Percentiles rank a stretch among this genome's conserved stretches.
These are phyloP conservation scores for Pseudococcus viburni DNA, from an alignment of 2,888 invertebrate genomes.

Conservation along the genomic window DNA sequence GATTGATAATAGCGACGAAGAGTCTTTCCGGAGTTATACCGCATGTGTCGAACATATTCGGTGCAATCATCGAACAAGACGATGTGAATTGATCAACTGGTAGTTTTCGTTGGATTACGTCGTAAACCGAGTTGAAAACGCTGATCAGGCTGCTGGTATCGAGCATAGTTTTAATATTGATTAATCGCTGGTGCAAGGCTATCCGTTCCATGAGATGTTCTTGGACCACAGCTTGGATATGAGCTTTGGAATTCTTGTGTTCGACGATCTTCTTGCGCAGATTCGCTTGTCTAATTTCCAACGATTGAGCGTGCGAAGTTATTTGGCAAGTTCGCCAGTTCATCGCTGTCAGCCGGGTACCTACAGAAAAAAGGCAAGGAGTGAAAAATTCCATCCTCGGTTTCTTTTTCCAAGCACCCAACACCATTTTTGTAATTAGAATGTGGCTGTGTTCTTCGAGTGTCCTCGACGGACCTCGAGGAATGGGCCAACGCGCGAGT, in stretches of 20 bases:
- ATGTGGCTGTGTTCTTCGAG: too few species aligned
- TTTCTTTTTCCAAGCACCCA: too few species aligned
- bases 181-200: too few species aligned
- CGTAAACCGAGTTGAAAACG: too few species aligned
- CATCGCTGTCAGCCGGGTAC: background rate
- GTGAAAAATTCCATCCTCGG: too few species aligned
- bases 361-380: background rate
- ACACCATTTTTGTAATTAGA: too few species aligned
- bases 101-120: background rate
- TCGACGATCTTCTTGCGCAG: background rate
- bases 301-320: background rate
- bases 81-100: background rate
- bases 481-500: too few species aligned
- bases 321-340: slow-evolving; percentile 27
- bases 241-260: background rate
- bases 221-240: background rate
- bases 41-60: background rate
- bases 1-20: background rate
- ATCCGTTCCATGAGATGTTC: background rate
- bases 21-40: background rate
- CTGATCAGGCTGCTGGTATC: too few species aligned
- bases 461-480: too few species aligned
- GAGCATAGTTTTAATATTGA: too few species aligned
- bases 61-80: background rate
- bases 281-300: background rate